Conservation (phyloP, 2,797 vertebrate genomes). For the Enteromius viviparus region DNA sequence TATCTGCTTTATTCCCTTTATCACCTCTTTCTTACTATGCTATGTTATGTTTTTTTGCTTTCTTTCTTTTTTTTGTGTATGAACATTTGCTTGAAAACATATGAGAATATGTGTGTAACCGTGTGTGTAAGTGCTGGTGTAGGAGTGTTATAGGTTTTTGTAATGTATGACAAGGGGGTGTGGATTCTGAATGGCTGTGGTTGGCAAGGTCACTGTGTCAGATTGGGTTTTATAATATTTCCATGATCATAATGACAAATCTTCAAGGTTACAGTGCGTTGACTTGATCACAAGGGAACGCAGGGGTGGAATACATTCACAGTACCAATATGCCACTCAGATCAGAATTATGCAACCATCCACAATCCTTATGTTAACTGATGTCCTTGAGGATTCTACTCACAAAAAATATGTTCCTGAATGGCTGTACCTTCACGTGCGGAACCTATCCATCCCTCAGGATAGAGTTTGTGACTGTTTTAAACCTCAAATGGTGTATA, state of each 20-base stretch:
- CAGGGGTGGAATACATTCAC: constrained; percentile 45
- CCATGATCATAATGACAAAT: constrained; percentile 53
- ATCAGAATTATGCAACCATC: constrained; percentile 28
- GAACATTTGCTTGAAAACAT: constrained; percentile 23
- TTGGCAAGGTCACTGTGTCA: constrained; percentile 65
- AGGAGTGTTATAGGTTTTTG: constrained; percentile 49
- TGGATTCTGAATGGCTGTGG: constrained; percentile 50
- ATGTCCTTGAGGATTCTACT: constrained; percentile 9
- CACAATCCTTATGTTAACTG: constrained; percentile 22
- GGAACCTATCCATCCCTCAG: neutral
- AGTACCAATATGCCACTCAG: constrained; percentile 18
- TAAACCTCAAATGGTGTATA: neutral
- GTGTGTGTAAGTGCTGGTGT: constrained; percentile 49
- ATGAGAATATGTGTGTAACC: constrained; percentile 42
- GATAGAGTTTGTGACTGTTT: neutral
- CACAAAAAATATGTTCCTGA: neutral
- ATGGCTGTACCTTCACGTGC: neutral
- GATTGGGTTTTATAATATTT: constrained; percentile 60
- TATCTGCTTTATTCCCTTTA: neutral
- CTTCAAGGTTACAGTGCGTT: constrained; percentile 39
- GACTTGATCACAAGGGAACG: constrained; percentile 22
- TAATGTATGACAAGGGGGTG: constrained; percentile 63
- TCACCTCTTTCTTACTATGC: constrained; percentile 13
- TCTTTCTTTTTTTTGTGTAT: neutral
- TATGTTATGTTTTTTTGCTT: neutral